Conservation (phyloP, 2,113 vertebrate genomes). For the Tychaedon coryphoeus region DNA sequence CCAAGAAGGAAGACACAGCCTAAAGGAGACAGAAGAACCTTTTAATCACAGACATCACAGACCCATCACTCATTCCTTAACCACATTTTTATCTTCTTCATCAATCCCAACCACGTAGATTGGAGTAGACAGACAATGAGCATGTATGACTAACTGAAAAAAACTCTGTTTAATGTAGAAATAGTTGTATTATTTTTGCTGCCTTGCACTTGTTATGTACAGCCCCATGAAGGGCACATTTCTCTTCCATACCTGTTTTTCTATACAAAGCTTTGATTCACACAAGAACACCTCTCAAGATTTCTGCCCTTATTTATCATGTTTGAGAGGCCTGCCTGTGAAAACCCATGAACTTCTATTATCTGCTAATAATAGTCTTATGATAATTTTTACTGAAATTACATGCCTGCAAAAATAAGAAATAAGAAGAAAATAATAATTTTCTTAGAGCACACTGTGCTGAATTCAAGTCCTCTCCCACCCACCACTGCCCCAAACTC, state of each 20-base stretch:
- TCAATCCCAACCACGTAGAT: accelerated
- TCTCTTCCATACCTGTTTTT: background rate
- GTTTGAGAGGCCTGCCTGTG: background rate
- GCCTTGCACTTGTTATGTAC: background rate
- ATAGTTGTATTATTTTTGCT: background rate
- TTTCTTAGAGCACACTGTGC: background rate
- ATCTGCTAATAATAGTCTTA: background rate
- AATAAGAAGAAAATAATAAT: too few relatives aligned
- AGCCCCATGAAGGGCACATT: background rate
- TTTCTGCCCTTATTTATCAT: background rate
- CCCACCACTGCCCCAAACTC: background rate
- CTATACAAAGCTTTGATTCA: background rate
- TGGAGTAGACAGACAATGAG: background rate
- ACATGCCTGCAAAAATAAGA: background rate
- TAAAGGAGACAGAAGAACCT: background rate
- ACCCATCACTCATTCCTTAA: background rate
- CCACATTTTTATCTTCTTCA: background rate
- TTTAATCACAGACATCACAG: background rate
- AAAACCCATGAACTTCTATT: background rate
- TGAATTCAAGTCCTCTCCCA: background rate
- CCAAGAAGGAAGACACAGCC: background rate
- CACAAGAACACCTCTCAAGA: accelerated
- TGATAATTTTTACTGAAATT: background rate
- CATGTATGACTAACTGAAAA: background rate
- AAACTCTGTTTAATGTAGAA: background rate